Evolutionary conservation across 1,140 invertebrate species (phyloP).

Genomic region (Atta cephalotes): DNA sequence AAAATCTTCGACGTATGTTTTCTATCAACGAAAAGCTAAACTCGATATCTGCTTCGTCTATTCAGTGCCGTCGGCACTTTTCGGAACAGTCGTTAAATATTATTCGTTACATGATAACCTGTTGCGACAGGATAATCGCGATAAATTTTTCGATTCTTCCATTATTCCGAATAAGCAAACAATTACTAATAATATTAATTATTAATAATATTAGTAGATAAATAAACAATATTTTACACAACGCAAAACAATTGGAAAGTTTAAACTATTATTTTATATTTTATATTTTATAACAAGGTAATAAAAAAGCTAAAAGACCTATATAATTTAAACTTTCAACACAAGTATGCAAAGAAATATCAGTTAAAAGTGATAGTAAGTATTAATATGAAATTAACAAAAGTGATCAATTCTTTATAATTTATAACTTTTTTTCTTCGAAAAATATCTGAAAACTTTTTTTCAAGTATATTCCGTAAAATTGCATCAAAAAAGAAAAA

Average conservation of each 20-base stretch:
- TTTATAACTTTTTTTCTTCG: not conserved
- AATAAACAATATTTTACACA: not conserved
- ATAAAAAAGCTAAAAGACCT: not conserved
- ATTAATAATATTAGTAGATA: not conserved
- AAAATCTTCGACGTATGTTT: constrained; percentile 22
- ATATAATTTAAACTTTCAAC: constrained; percentile 16
- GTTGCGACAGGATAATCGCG: constrained; percentile 45
- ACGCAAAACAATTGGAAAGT: not conserved
- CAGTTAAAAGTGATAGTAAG: not conserved
- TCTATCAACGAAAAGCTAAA: constrained; percentile 26
- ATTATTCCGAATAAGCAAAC: not conserved
- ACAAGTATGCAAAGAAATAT: not conserved
- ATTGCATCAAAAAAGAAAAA: not conserved
- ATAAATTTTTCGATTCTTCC: constrained; percentile 31
- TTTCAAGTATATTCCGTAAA: not conserved
- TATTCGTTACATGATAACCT: constrained; percentile 46
- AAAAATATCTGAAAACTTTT: not conserved
- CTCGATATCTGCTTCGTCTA: constrained; percentile 25
- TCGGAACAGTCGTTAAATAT: constrained; percentile 28
- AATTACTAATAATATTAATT: constrained; percentile 10
- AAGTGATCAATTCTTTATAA: not conserved
- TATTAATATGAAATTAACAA: not conserved
- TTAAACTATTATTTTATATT: constrained; percentile 6
- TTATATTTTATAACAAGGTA: not conserved
- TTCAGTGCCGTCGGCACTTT: constrained; percentile 37